Evolutionary conservation across 2,888 invertebrate genomes (phyloP), one percentile per base, ranked within the genome.

Genomic region (Dyspetes luteomarginatus): DNA sequence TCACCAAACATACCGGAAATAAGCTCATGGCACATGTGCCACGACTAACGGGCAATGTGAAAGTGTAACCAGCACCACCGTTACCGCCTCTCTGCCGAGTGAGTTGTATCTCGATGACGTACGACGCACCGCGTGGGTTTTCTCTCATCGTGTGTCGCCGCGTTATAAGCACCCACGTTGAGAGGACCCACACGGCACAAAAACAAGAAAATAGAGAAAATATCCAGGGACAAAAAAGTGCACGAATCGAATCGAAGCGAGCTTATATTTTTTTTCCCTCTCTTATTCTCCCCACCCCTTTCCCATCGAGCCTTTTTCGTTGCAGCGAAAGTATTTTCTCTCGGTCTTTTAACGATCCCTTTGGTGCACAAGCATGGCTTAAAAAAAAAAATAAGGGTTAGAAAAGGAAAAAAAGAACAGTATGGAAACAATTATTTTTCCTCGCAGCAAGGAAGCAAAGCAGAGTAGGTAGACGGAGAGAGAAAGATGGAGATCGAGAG

Each of bases 1-100:
- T 89, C 85, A 81, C 85, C 86, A 90, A 90, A 90, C 89, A 89
- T 69, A 89, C 80, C 82, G 73, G 78, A 81, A 75, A 83, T 83
- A 84, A 80, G 83, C 81, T 81, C 71, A 55, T 52, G 71, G 82
- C 81, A 69, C 84, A 83, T 83, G 80, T 84, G 83, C 74, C 71
- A 52, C n/a, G 15, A 72, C 36, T 5, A 50, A 36, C 4, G 1
- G 50, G 55, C 5, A 9, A 36, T 52, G 26, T 41, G 55, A 12
- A 41, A n/a, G 58, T 58, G 41, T 71, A 36, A 22, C 30, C 26
- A 55, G 30, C 24, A 30, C 19, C 43, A 17, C 26, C 52, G 68
- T 41, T 55, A 68, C 28, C 68, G 68, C 56, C 68, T 2, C 17
- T 22, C 41, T 12, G 24, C 26, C 26, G 60, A 52, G 58, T 73